Conservation (phyloP, 2,888 invertebrate genomes). For the Conops quadrifasciatus region DNA sequence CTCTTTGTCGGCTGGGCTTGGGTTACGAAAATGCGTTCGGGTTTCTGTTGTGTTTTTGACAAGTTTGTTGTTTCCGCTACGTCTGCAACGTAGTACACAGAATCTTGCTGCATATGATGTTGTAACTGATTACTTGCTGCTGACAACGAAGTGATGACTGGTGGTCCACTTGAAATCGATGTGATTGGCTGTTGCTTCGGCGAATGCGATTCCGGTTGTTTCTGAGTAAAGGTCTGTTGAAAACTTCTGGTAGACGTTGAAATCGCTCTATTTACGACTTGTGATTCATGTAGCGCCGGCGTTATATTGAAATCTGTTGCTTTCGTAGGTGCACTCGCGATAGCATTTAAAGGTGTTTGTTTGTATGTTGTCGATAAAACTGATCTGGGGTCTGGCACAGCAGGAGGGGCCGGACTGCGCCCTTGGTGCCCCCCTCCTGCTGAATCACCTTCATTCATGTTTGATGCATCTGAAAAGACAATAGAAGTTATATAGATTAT, state of each 20-base stretch:
- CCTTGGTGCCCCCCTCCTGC: slow-evolving; percentile 67
- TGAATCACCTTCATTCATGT: slow-evolving; percentile 67
- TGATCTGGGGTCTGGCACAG: slow-evolving; percentile 66
- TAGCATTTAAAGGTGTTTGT: slow-evolving; percentile 28
- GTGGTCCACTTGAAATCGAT: slow-evolving; percentile 47
- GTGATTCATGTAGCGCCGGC: slow-evolving; percentile 25
- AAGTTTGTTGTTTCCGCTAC: slow-evolving; percentile 39
- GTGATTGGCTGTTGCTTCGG: slow-evolving; percentile 47
- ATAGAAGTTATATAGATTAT: slow-evolving; percentile 24
- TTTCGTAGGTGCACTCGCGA: slow-evolving; percentile 43
- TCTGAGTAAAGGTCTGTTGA: slow-evolving; percentile 52
- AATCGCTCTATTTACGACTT: slow-evolving; percentile 10
- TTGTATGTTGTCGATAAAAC: slow-evolving; percentile 47
- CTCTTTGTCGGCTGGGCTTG: slow-evolving; percentile 39
- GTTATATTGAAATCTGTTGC: slow-evolving; percentile 31
- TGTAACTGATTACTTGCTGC: slow-evolving; percentile 47
- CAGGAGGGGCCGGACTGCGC: slow-evolving; percentile 66
- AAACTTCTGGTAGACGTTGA: slow-evolving; percentile 46
- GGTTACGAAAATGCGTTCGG: slow-evolving; percentile 42
- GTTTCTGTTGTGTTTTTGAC: slow-evolving; percentile 28
- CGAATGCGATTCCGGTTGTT: slow-evolving; percentile 43
- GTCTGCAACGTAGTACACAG: slow-evolving; percentile 44
- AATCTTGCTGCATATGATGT: slow-evolving; percentile 48
- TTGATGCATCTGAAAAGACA: slow-evolving; percentile 63
- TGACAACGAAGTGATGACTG: slow-evolving; percentile 47